Evolutionary conservation across 2,113 vertebrate species (phyloP).

Genomic region (Gambusia affinis): DNA sequence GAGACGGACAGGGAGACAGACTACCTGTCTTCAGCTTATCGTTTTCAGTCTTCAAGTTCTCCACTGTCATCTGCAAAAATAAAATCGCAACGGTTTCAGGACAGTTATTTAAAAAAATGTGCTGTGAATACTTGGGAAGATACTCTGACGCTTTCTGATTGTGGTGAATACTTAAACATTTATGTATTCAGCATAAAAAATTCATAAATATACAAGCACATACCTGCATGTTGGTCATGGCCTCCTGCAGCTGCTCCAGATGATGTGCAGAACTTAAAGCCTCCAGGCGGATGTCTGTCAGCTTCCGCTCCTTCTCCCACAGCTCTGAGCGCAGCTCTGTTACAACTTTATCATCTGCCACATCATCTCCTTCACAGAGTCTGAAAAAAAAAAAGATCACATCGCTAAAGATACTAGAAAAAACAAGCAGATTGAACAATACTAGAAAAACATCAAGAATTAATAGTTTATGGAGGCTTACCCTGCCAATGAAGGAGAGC

Average conservation of each 20-base stretch:
- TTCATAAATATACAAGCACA: not conserved
- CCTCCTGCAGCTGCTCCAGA: constrained; percentile 94
- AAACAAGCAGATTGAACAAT: not conserved
- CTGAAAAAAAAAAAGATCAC: constrained; percentile 41
- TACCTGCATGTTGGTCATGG: constrained; percentile 98
- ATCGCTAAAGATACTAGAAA: not conserved
- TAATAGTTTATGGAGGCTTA: constrained; percentile 35
- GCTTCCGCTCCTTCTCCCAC: constrained; percentile 98
- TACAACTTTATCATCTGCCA: constrained; percentile 89
- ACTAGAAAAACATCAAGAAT: not conserved
- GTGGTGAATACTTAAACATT: not conserved
- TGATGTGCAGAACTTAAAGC: constrained; percentile 95
- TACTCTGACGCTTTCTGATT: not conserved
- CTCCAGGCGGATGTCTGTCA: constrained; percentile 95
- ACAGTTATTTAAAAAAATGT: not conserved
- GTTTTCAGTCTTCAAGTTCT: constrained; percentile 93
- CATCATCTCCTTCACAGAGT: constrained; percentile 66
- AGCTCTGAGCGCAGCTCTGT: constrained; percentile 91
- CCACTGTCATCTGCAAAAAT: constrained; percentile 87
- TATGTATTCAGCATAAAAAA: not conserved
- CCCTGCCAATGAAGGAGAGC: constrained; percentile 84
- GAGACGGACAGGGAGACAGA: constrained; percentile 80
- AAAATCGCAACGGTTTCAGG: not conserved
- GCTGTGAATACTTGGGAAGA: not conserved
- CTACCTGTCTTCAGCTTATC: constrained; percentile 90